These are phyloP conservation scores for Amphipyra tragopoginis DNA, from an alignment of 2,888 invertebrate species.

Conservation along the genomic window DNA sequence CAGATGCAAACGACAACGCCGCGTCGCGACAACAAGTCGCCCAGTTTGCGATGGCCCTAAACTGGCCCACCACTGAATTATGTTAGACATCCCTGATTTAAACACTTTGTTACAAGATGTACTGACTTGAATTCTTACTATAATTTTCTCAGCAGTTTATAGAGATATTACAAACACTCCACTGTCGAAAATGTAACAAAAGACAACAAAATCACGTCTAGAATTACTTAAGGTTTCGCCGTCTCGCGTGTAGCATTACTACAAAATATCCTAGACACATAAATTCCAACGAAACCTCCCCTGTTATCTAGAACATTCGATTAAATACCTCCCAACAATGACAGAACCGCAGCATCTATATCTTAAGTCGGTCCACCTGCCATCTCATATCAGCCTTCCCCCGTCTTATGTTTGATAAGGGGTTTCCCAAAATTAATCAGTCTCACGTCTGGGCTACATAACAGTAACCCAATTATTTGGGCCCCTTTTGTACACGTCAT, in stretches of 20 bases:
- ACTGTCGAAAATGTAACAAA: not conserved
- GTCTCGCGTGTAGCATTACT: slow-evolving; percentile 15
- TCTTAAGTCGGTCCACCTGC: slow-evolving; percentile 34
- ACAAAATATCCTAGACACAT: slow-evolving; percentile 13
- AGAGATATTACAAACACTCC: too few relatives aligned
- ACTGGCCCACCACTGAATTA: too few relatives aligned
- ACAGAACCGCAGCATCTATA: slow-evolving; percentile 24
- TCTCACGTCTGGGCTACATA: slow-evolving; percentile 36
- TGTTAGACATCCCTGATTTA: too few relatives aligned
- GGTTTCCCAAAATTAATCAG: slow-evolving; percentile 61
- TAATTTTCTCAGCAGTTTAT: too few relatives aligned
- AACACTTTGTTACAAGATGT: too few relatives aligned
- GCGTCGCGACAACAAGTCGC: too few relatives aligned
- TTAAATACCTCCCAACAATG: slow-evolving; percentile 18
- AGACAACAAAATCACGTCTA: slow-evolving; percentile 28
- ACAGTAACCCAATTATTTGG: slow-evolving; percentile 57
- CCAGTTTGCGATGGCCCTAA: too few relatives aligned
- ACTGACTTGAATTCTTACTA: too few relatives aligned
- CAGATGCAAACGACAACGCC: too few relatives aligned
- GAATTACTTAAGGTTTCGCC: slow-evolving; percentile 20
- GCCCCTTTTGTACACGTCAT: slow-evolving; percentile 50
- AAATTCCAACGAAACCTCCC: not conserved
- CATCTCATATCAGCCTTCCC: slow-evolving; percentile 37
- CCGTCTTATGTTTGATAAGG: slow-evolving; percentile 50
- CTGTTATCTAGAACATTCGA: slow-evolving; percentile 11